Evolutionary conservation across 1,140 invertebrate species (phyloP).

Genomic region (Drosophila truncata): DNA sequence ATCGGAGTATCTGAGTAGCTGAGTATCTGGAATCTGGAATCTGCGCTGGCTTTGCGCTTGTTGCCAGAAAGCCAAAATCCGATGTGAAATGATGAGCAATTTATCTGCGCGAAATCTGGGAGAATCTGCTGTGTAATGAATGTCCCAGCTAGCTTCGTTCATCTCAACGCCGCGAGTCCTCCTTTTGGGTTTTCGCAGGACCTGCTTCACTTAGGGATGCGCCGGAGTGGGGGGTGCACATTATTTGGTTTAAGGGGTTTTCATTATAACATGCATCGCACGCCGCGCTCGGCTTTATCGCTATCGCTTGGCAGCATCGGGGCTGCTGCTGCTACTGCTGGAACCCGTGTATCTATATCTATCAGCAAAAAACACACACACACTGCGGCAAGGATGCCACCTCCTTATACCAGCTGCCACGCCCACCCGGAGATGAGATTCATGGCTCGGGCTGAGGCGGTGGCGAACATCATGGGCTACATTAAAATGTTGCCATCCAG

Average conservation of each 20-base stretch:
- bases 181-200: slow-evolving; percentile 15
- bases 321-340: slow-evolving; percentile 57
- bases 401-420: slow-evolving; percentile 32
- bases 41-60: slow-evolving; percentile 22
- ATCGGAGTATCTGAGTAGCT: neutral
- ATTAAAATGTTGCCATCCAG: slow-evolving; percentile 76
- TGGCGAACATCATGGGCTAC: slow-evolving; percentile 63
- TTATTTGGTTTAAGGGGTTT: slow-evolving; percentile 82
- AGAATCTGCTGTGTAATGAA: slow-evolving; percentile 80
- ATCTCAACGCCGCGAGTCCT: neutral
- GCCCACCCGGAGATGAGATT: slow-evolving; percentile 55
- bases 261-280: slow-evolving; percentile 83
- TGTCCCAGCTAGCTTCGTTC: slow-evolving; percentile 50
- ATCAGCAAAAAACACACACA: slow-evolving; percentile 43
- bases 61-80: slow-evolving; percentile 61
- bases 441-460: slow-evolving; percentile 26
- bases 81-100: slow-evolving; percentile 82
- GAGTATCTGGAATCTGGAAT: slow-evolving; percentile 31
- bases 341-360: slow-evolving; percentile 37
- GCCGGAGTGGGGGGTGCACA: slow-evolving; percentile 34
- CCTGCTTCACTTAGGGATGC: neutral
- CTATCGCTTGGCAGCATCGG: slow-evolving; percentile 74
- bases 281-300: slow-evolving; percentile 73
- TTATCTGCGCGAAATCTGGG: slow-evolving; percentile 74
- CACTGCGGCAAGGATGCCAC: slow-evolving; percentile 28